Evolutionary conservation across 2,113 vertebrate species (phyloP), one percentile per base, ranked within the genome.

Genomic region (Emydocephalus ijimae): DNA sequence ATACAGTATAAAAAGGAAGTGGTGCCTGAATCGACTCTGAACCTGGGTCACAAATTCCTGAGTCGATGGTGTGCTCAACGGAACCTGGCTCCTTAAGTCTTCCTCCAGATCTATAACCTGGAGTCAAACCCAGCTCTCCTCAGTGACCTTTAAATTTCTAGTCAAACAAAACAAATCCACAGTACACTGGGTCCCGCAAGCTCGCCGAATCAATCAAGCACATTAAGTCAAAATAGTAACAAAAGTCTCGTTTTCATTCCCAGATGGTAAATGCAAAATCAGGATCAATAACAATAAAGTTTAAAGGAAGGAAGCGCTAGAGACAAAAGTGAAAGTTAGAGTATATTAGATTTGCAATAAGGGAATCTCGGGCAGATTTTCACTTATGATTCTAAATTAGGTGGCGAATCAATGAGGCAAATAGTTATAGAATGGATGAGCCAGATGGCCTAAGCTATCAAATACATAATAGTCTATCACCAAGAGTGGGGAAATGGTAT

Each of bases 401-500:
- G 21, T 64, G n/a, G 56, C 43, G 81, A 59, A 20, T 90, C 48
- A 69, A 55, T 93, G 92, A 93, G 85, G 89, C 92, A 45, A 55
- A 0, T 1, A 12, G 56, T 85, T 85, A 92, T 9, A 59, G 64
- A 92, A 93, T 14, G 14, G 57, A 87, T 88, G 81, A 20, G 90
- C 92, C 90, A 89, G 18, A 55, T 0, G 87, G 52, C 0, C 1
- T 85, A 52, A 94, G 91, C 5, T 57, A 52, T 5, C 52, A 10
- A 90, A 50, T 94, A 90, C 26, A 89, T 21, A 81, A 94, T 48
- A 92, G 21, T 34, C 89, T 45, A 92, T 29, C 39, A 55, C 7
- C 1, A 56, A 43, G 2, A 91, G 45, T 24, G 18, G 52, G 8
- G 50, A 18, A 93, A 93, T 92, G 43, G 52, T 81, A 48, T 3